Base-by-base conservation (phyloP, 2,113 vertebrate species). In the Zosterops lateralis region DNA sequence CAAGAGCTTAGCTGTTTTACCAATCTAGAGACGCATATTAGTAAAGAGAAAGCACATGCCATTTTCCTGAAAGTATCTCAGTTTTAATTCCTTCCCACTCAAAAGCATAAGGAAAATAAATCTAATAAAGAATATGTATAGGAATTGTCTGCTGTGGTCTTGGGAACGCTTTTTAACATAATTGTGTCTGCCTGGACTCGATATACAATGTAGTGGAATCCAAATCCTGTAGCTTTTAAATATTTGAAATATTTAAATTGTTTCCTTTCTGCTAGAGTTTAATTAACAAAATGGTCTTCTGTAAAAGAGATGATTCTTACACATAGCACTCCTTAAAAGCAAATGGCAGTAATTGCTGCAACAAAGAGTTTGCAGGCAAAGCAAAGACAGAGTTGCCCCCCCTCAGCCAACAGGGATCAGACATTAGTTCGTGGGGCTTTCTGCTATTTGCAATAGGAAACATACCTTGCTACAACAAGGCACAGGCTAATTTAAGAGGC, bases 401-500 rank as follows among this genome's bases (percentile, higher is more conserved):
- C 44, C 50, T 22, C 56, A 89, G 76, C 17, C 58, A 29, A 2
- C 14, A 60, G 48, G 70, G 42, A 70, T 2, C 57, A 72, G 44
- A 7, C 56, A 53, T 82, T 68, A 32, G 32, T 14, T 50, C 73
- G 6, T 4, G 17, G 73, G 76, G 29, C 54, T n/a, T 15, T 12
- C 68, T 38, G 31, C 61, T 50, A 12, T 58, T 71, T 81, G 61
- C 86, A 88, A 84, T 36, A 61, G 76, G 77, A 92, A 95, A 86
- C 42, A 16, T 78, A 86, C 77, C 88, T 86, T 65, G 61, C 64
- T 96, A 51, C 90, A 89, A 17, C 38, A 83, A 88, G 83, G 62
- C 79, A 70, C 28, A 18, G 89, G 90, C 89, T 93, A 94, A 90
- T 83, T 96, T 92, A 64, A 83, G 82, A 54, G 78, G 70, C 74